Evolutionary conservation across 1,140 invertebrate genomes (phyloP), one percentile per base, ranked within the genome.

Genomic region (Pomacea maculata): DNA sequence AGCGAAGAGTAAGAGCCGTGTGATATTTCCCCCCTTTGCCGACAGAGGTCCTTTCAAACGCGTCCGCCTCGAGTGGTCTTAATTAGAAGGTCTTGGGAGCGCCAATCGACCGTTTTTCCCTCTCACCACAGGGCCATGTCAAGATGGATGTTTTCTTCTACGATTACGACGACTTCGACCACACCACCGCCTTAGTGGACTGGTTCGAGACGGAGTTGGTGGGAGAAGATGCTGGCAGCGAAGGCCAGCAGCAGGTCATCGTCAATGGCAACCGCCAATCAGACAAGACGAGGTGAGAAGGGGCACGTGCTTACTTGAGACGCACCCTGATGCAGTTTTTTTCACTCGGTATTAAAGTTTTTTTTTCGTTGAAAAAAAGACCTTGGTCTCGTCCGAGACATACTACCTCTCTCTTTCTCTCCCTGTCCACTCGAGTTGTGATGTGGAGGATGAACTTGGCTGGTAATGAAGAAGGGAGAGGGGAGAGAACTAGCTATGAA

Each of bases 81-180:
- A 70, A 70, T 25, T 25, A 25, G 29, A 34, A 21, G n/a, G 25
- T 12, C 25, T 45, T 73, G 25, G n/a, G 52, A 17, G 19, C 19
- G 21, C 25, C 25, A 21, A 15, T 73, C 21, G 19, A 73, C 9
- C 25, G 25, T 21, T 65, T 34, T 55, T 45, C 55, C 9, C 25
- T 71, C 19, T 80, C 57, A 17, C 71, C 71, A 15, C 68, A 86
- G 85, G 83, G 81, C 75, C 70, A 81, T 19, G 85, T 84, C 5
- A 81, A 82, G 52, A 83, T 86, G 81, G 78, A 81, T 57, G 83
- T 78, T 25, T 86, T 84, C 70, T 85, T 86, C 79, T 86, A 86
- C 71, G 85, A 86, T 80, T 86, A 86, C 77, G 83, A 86, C 79
- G 82, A 84, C 55, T 78, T 74, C 34, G 85, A 86, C 79, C 83